These are phyloP conservation scores for Amblyjoppa proteus DNA, from an alignment of 2,888 invertebrate genomes.

Conservation along the genomic window DNA sequence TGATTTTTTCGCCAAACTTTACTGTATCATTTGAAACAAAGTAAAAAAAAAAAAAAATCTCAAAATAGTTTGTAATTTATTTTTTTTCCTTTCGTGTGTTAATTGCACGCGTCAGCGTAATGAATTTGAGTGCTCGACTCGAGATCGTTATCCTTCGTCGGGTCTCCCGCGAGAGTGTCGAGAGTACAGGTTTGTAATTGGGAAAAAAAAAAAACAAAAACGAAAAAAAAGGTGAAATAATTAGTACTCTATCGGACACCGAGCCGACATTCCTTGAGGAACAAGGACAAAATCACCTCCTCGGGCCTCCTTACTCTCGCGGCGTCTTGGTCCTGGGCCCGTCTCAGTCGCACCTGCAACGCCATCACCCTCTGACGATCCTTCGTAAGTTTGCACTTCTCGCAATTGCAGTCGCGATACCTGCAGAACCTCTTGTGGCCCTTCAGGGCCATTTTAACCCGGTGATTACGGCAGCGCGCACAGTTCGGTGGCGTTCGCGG, in stretches of 20 bases:
- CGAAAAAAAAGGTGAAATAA: constrained; percentile 15
- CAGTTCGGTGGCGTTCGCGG: constrained; percentile 91
- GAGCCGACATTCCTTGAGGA: constrained; percentile 66
- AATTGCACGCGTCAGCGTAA: not conserved
- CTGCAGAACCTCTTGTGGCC: constrained; percentile 97
- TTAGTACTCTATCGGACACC: constrained; percentile 58
- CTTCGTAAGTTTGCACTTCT: constrained; percentile 94
- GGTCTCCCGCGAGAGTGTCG: constrained; percentile 63
- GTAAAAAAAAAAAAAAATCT: too few relatives aligned
- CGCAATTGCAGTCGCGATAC: constrained; percentile 93
- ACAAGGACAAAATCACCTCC: constrained; percentile 74
- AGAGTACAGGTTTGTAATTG: constrained; percentile 23
- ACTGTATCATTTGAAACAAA: too few relatives aligned
- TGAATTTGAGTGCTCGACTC: not conserved
- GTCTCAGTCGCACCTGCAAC: constrained; percentile 92
- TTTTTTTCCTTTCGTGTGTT: too few relatives aligned
- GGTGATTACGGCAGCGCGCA: constrained; percentile 96
- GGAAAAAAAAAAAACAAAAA: not conserved
- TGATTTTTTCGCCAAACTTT: too few relatives aligned
- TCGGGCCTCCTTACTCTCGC: constrained; percentile 81
- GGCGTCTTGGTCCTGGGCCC: constrained; percentile 94
- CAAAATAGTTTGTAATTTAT: too few relatives aligned
- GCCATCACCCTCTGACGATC: constrained; percentile 97
- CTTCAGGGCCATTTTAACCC: constrained; percentile 94
- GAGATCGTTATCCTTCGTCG: constrained; percentile 24